Evolutionary conservation across 2,888 invertebrate genomes (phyloP), one percentile per base, ranked within the genome.

Genomic region (Ganaspis brasiliensis): DNA sequence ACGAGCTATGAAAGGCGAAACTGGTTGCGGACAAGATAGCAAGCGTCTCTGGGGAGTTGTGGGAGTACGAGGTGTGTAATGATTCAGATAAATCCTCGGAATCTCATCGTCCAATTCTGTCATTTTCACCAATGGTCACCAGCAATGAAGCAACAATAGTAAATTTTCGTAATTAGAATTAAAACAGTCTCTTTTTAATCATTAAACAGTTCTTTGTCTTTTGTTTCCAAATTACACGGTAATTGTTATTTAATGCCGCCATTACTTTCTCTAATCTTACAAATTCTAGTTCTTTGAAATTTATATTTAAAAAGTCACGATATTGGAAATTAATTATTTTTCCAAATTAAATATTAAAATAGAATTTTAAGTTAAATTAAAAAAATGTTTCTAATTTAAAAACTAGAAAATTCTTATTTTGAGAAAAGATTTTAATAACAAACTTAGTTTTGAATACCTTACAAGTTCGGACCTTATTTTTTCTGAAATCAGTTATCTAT

Each of bases 41-140:
- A 90, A 85, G 75, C 87, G 89, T 74, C 87, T 85, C 72, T 90
- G 87, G 57, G 88, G 85, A 56, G 87, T 86, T 49, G 84, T 85
- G 57, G 87, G 89, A 31, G 86, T 86, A 52, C 78, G 87, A 52
- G 88, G 87, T 49, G 86, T 80, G 79, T 88, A 89, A 76, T 86
- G 85, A 77, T 82, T 87, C 52, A 87, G 81, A 78, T 76, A 80
- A 79, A 85, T 74, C 61, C 81, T 75, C 26, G 86, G 82, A 55
- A 81, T 75, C 59, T 82, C 80, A 77, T 81, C 80, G 56, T 79
- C 75, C 70, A 79, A 80, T 74, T 81, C 84, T 84, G 83, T 71
- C 70, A 79, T 76, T 31, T 55, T 73, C 56, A 73, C 37, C n/a
- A 49, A 75, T 45, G 63, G 24, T 72, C 40, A n/a, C 40, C 76